Conservation (phyloP, 2,888 invertebrate species). For the Adineta ricciae region DNA sequence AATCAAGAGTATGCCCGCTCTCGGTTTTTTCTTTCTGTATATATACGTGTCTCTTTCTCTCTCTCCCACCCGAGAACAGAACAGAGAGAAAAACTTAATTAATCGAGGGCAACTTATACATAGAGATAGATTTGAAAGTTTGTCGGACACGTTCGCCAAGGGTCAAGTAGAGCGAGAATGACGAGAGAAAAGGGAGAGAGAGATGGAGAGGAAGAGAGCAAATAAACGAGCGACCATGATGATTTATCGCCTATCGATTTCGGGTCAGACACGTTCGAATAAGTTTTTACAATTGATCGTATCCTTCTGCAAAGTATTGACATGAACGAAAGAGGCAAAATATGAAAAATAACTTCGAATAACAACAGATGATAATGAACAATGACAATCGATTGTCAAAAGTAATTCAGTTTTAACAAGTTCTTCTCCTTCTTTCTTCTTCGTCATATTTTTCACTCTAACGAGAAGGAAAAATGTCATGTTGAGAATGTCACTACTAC, state of each 20-base stretch:
- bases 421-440: neutral
- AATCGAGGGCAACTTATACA: neutral
- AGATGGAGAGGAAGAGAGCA: neutral
- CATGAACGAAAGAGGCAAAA: neutral
- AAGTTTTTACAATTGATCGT: neutral
- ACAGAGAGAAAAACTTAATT: constrained; percentile 4
- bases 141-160: constrained; percentile 9
- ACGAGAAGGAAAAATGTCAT: neutral
- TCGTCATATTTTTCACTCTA: neutral
- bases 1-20: neutral
- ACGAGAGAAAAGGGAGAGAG: neutral
- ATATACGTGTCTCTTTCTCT: neutral
- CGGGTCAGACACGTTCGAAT: neutral
- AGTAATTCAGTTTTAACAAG: neutral
- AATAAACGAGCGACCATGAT: neutral
- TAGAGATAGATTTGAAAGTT: neutral
- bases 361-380: neutral
- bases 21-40: neutral
- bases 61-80: neutral
- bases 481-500: neutral
- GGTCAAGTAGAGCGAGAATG: neutral
- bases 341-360: neutral
- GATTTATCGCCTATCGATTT: constrained; percentile 5
- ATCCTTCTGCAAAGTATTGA: neutral
- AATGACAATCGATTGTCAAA: neutral